These are phyloP conservation scores for Gryon sp. DNA, from an alignment of 1,140 invertebrate genomes.

Conservation along the genomic window DNA sequence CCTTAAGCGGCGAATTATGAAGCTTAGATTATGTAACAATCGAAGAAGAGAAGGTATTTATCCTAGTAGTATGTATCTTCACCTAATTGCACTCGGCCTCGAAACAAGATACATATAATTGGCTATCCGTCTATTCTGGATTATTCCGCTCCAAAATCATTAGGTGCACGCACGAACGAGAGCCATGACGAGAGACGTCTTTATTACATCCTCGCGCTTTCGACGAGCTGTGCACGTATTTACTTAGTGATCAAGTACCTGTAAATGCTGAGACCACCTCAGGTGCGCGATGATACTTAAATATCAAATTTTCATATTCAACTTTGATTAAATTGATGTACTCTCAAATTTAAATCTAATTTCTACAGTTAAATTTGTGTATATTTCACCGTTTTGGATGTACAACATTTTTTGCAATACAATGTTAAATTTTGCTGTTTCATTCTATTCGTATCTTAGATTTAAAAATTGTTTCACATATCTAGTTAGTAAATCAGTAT, in stretches of 20 bases:
- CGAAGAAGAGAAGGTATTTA: conserved; percentile 56
- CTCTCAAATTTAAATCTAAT: too few relatives aligned
- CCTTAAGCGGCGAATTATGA: conserved; percentile 44
- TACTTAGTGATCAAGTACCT: conserved; percentile 63
- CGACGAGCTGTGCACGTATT: conserved; percentile 59
- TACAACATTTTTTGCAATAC: too few relatives aligned
- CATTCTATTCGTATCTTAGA: too few relatives aligned
- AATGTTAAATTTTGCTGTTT: too few relatives aligned
- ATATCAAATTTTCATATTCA: too few relatives aligned
- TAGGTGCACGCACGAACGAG: conserved; percentile 62
- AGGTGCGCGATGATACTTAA: conserved; percentile 40
- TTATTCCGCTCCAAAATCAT: conserved; percentile 66
- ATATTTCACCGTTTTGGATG: too few relatives aligned
- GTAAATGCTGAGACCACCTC: conserved; percentile 61
- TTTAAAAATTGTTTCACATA: too few relatives aligned
- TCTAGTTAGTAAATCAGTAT: too few relatives aligned
- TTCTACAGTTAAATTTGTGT: too few relatives aligned
- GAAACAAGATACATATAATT: conserved; percentile 67
- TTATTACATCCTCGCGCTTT: conserved; percentile 64
- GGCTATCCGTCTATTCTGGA: conserved; percentile 66
- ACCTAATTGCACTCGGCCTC: conserved; percentile 63
- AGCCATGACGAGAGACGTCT: conserved; percentile 63
- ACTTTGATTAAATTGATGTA: too few relatives aligned
- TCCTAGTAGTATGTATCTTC: conserved; percentile 59
- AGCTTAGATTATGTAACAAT: conserved; percentile 50